Evolutionary conservation across 2,888 invertebrate species (phyloP), one percentile per base, ranked within the genome.

Genomic region (Phortica magna): DNA sequence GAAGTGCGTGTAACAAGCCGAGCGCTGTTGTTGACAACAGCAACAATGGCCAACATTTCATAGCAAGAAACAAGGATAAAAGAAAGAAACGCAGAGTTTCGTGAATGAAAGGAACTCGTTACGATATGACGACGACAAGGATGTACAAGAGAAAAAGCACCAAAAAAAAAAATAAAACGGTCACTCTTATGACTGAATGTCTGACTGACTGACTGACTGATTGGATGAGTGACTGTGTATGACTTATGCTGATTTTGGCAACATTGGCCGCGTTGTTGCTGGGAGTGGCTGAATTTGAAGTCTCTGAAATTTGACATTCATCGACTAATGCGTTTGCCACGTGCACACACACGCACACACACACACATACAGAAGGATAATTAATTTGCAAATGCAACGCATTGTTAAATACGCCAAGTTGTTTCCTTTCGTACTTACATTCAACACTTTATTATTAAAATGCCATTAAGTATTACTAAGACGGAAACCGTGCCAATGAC

Each of bases 401-500:
- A 65, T 65, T 65, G 41, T 41, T 39, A 65, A 39, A 14, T 31
- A 31, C n/a, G 9, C 39, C 10, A 19, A 61, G 19, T 17, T 22
- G 19, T 19, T 61, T 61, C 61, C 61, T 61, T 17, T 12, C 61
- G 7, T 9, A 61, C 19, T 61, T 7, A 19, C 22, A 19, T 22
- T 61, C 22, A 22, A 22, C 22, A 61, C 61, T 61, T 61, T 61
- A 61, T 61, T 61, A 61, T 61, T 61, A 61, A 61, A 61, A 61
- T 61, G 7, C 7, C 22, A 22, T 61, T 61, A 61, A 61, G 2
- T 61, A 61, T 61, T 61, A 2, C 10, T 0, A 59, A 59, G 7
- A 9, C 4, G 22, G 61, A 59, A 59, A 22, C 10, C 61, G 22
- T 10, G 22, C 19, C 10, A 19, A 65, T 65, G 65, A 31, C 31